A percentile compares a stretch with the other conserved stretches of the same genome.
Evolutionary conservation across 2,888 invertebrate species (phyloP).

Genomic region (Acholoe squamosa): DNA sequence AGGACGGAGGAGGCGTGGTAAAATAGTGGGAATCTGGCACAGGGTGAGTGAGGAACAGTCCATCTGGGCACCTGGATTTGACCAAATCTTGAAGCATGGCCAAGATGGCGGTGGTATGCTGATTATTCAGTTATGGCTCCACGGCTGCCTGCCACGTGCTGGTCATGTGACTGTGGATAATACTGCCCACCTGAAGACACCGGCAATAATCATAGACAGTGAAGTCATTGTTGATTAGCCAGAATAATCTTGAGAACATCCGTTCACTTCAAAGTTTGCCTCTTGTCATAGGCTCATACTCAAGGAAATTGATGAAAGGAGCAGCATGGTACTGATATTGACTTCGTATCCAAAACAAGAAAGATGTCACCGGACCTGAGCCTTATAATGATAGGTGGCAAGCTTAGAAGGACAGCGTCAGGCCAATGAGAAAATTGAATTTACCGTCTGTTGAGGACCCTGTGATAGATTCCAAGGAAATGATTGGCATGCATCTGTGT

Average conservation of each 20-base stretch:
- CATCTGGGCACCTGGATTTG: neutral
- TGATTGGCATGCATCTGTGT: too few species aligned
- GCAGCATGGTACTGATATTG: too few species aligned
- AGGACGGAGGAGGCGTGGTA: too few species aligned
- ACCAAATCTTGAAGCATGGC: neutral
- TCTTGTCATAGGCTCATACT: neutral
- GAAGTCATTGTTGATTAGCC: neutral
- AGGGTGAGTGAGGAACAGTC: too few species aligned
- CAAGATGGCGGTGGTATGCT: neutral
- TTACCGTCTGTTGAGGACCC: too few species aligned
- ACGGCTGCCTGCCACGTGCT: neutral
- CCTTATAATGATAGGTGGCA: neutral
- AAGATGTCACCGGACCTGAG: neutral
- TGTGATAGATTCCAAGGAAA: too few species aligned
- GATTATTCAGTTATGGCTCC: constrained; percentile 38
- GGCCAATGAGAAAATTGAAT: too few species aligned
- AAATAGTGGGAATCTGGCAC: too few species aligned
- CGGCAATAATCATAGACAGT: neutral
- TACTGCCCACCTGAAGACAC: neutral
- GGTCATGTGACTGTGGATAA: constrained; percentile 37
- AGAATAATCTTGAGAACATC: too few species aligned
- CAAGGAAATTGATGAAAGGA: too few species aligned
- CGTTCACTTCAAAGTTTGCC: too few species aligned
- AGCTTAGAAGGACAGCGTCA: too few species aligned
- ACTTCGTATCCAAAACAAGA: neutral